Evolutionary conservation across 2,797 vertebrate species (phyloP), one percentile per base, ranked within the genome.

Genomic region (Acipenser ruthenus): DNA sequence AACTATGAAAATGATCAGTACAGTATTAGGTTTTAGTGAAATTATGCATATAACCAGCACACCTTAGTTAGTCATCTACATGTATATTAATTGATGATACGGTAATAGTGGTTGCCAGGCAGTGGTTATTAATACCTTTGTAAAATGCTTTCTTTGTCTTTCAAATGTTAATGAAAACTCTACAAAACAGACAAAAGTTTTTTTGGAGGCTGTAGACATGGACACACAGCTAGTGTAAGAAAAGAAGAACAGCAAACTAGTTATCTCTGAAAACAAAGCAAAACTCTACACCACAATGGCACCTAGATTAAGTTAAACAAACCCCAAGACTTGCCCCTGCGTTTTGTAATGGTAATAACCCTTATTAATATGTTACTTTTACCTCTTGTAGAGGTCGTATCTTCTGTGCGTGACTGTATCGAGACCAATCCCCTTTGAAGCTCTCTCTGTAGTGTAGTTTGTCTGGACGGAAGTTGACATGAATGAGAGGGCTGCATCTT

Each of bases 91-190:
- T 37, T 37, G 37, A 37, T 37, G 37, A 37, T 37, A 37, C 37
- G 5, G 37, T 37, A 37, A 37, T 37, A 37, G 37, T 37, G 37
- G 37, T 37, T 37, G 23, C 23, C 23, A 37, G 23, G 23, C 7
- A 0, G 6, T 53, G 10, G 37, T 49, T 7, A 6, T 12, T 50
- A 12, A 64, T 64, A 68, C 67, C 61, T 68, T 9, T 58, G 62
- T n/a, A 75, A 63, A 12, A 75, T 52, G 13, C 63, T 75, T 47
- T 75, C 71, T 23, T 73, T 73, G 56, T 75, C 74, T 48, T 71
- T 60, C 74, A 73, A n/a, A 63, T 52, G 10, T 13, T 70, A 58
- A 73, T 64, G 60, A 73, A 75, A 52, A 64, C 64, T 69, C 71
- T 64, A 61, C 74, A 75, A 50, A 75, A 75, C 58, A 62, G 55